phyloP scores from a whole-genome alignment of 2,888 invertebrate species.

The Elysia crispata region DNA sequence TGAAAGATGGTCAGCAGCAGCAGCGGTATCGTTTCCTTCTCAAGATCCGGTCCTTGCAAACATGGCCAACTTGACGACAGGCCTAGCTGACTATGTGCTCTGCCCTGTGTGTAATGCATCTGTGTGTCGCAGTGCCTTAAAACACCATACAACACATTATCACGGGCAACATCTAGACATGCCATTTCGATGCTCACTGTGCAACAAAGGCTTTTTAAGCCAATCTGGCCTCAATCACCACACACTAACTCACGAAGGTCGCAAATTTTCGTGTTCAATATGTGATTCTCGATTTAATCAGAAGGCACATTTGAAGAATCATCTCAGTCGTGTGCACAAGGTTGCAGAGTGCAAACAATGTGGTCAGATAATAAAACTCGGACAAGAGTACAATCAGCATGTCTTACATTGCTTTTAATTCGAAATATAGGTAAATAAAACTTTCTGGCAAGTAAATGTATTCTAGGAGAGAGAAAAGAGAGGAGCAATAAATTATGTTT shows the following conservation, averaged over 20 bases:
- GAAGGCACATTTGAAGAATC: slow-evolving; percentile 41
- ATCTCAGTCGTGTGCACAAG: slow-evolving; percentile 39
- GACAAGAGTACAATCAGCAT: slow-evolving; percentile 42
- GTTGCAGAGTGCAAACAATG: slow-evolving; percentile 35
- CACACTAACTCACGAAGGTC: slow-evolving; percentile 40
- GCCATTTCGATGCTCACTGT: slow-evolving; percentile 40
- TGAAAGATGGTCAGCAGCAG: no score
- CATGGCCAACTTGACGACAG: no score
- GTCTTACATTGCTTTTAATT: slow-evolving; percentile 32
- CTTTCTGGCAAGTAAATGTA: no score
- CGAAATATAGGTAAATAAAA: no score
- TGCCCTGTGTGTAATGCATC: slow-evolving; percentile 23
- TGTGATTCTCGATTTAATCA: slow-evolving; percentile 46
- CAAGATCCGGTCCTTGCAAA: no score
- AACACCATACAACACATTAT: slow-evolving; percentile 28
- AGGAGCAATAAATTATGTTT: no score
- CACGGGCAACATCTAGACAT: slow-evolving; percentile 32
- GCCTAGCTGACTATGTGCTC: slow-evolving; percentile 23
- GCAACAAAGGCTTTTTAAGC: slow-evolving; percentile 43
- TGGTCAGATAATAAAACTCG: slow-evolving; percentile 27
- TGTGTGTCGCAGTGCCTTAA: background rate
- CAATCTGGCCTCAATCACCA: slow-evolving; percentile 37
- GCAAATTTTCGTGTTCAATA: slow-evolving; percentile 41
- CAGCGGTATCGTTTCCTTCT: no score
- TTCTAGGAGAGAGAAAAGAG: no score